Evolutionary conservation across 2,113 vertebrate species (phyloP), one percentile per base, ranked within the genome.

Genomic region (Scomber japonicus): DNA sequence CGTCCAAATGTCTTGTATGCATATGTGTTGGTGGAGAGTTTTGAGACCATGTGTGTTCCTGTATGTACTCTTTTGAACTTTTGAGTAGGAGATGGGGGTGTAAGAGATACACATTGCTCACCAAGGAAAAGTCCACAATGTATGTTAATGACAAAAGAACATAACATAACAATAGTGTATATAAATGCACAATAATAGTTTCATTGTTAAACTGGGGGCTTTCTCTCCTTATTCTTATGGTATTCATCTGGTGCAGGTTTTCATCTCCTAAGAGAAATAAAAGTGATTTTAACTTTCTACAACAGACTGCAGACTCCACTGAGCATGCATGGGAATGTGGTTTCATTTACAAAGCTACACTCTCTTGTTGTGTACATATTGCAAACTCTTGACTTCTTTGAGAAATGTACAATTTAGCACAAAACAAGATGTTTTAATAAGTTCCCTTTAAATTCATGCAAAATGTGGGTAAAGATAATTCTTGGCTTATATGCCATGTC

Each of bases 191-290:
- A 30, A 13, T 55, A 11, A 15, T 27, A 71, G 59, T 71, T 63
- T 9, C 7, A 63, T 80, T 24, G 35, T 31, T 67, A 14, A 74
- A 74, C 11, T 1, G 13, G 40, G 51, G 0, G 2, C 24, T 35
- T 56, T 75, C n/a, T 53, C 44, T 82, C 44, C 59, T 83, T 81
- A 83, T 72, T 63, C 54, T 77, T 40, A 27, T 62, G 49, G 49
- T 63, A 73, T 69, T 55, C 40, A 63, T 67, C 60, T 71, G 62
- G 72, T 35, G 48, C 15, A 16, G 51, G 63, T 49, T 65, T 30
- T 48, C 11, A 35, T 55, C 49, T 49, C 17, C 27, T 6, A 31
- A 30, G 31, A 14, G 55, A 54, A 79, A 67, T 67, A 79, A 79
- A 71, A 79, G 31, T 56, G 17, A 64, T 14, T 71, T 63, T 46